Percentiles rank a stretch among this genome's conserved stretches.
phyloP scores from a whole-genome alignment of 2,797 vertebrate genomes.

The Tapirus indicus region DNA sequence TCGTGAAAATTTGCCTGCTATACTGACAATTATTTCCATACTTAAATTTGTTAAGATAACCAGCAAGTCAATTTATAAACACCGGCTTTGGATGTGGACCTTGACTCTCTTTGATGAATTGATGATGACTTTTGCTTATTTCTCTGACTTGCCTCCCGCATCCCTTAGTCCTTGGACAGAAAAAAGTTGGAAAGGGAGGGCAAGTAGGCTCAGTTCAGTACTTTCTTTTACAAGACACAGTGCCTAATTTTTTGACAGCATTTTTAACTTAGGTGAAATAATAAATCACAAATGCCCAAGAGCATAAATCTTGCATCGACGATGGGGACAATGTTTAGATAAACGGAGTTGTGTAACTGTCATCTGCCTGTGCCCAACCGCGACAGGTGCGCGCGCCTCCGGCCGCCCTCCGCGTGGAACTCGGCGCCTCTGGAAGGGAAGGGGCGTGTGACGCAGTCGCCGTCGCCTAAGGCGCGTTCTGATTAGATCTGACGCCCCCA shows the following conservation, averaged over 20 bases:
- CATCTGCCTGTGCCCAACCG: rapidly evolving
- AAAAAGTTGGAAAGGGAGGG: background rate
- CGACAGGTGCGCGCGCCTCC: rapidly evolving
- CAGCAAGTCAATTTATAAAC: background rate
- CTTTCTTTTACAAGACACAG: background rate
- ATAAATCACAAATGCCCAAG: background rate
- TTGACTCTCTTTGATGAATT: background rate
- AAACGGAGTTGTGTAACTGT: no score
- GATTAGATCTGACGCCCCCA: background rate
- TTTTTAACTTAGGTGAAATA: background rate
- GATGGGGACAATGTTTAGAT: rapidly evolving
- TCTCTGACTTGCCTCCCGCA: background rate
- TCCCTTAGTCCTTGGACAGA: background rate
- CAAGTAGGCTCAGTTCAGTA: background rate
- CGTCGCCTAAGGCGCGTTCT: background rate
- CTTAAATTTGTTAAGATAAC: background rate
- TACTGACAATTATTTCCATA: background rate
- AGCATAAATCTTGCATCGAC: background rate
- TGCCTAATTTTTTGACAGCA: background rate
- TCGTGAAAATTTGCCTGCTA: background rate
- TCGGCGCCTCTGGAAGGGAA: background rate
- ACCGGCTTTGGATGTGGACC: background rate
- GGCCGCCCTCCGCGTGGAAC: background rate
- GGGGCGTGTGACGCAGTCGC: constrained; percentile 43
- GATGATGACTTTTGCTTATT: background rate